These are phyloP conservation scores for Salpingus planirostris DNA, from an alignment of 2,888 invertebrate species.

Conservation along the genomic window DNA sequence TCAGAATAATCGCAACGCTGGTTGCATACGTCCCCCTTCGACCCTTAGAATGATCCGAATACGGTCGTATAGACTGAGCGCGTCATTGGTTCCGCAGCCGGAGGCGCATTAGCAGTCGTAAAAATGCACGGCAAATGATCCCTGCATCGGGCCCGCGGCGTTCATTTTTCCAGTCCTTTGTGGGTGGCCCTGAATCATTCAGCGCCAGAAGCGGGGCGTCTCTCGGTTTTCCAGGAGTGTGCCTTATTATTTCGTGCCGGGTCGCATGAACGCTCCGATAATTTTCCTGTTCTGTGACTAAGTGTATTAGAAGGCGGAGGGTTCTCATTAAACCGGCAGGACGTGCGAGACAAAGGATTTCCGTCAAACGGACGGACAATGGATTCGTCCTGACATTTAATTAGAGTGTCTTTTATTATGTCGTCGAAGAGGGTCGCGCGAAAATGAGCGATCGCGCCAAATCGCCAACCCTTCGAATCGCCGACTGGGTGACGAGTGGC, in stretches of 20 bases:
- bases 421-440: too few relatives aligned
- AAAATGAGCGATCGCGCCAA: too few relatives aligned
- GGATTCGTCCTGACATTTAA: slow-evolving; percentile 14
- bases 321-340: slow-evolving; percentile 13
- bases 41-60: too few relatives aligned
- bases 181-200: slow-evolving; percentile 12
- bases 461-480: too few relatives aligned
- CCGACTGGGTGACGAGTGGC: too few relatives aligned
- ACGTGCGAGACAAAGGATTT: slow-evolving; percentile 14
- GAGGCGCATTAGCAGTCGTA: slow-evolving; percentile 11
- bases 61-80: slow-evolving; percentile 7
- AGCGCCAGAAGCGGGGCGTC: slow-evolving; percentile 7
- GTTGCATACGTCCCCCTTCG: too few relatives aligned
- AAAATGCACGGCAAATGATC: slow-evolving; percentile 14
- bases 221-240: slow-evolving; percentile 18
- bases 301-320: slow-evolving; percentile 13
- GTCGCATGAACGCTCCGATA: slow-evolving; percentile 23
- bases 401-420: too few relatives aligned
- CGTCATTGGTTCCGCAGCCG: slow-evolving; percentile 12
- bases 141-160: slow-evolving; percentile 6
- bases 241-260: slow-evolving; percentile 21
- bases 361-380: slow-evolving; percentile 14
- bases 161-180: slow-evolving; percentile 9
- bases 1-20: too few relatives aligned
- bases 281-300: slow-evolving; percentile 22